phyloP scores from a whole-genome alignment of 2,888 invertebrate species.

The Phorcus lineatus region DNA sequence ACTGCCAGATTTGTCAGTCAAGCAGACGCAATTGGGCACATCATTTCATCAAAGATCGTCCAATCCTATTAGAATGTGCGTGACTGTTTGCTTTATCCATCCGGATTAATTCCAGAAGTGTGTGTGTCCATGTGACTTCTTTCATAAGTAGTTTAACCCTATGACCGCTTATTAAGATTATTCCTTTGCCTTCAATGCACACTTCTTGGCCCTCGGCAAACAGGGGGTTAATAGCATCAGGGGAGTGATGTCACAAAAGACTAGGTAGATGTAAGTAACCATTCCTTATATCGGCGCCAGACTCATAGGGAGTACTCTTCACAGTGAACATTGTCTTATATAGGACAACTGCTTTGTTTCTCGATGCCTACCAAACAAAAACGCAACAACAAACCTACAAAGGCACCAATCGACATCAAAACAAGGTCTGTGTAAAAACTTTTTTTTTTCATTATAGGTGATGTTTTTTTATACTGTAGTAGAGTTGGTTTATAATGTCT shows the following conservation, averaged over 20 bases:
- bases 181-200: background rate
- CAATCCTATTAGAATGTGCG: conserved; percentile 6
- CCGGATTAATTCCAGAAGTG: background rate
- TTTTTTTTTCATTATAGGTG: too few species aligned
- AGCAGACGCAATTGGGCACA: too few species aligned
- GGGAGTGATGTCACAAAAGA: background rate
- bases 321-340: too few species aligned
- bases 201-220: background rate
- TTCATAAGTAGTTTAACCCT: background rate
- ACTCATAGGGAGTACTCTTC: too few species aligned
- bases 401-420: background rate
- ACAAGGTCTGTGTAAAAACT: background rate
- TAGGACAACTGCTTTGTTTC: background rate
- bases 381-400: background rate
- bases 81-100: background rate
- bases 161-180: background rate
- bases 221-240: background rate
- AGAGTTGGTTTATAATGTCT: too few species aligned
- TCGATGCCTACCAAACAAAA: conserved; percentile 1
- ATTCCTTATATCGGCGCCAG: too few species aligned
- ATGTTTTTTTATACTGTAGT: too few species aligned
- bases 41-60: too few species aligned
- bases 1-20: too few species aligned
- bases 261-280: too few species aligned
- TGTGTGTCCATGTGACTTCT: background rate